Percentiles rank a stretch among this genome's conserved stretches.
These are phyloP conservation scores for Callipepla californica DNA, from an alignment of 2,113 vertebrate species.

Conservation along the genomic window DNA sequence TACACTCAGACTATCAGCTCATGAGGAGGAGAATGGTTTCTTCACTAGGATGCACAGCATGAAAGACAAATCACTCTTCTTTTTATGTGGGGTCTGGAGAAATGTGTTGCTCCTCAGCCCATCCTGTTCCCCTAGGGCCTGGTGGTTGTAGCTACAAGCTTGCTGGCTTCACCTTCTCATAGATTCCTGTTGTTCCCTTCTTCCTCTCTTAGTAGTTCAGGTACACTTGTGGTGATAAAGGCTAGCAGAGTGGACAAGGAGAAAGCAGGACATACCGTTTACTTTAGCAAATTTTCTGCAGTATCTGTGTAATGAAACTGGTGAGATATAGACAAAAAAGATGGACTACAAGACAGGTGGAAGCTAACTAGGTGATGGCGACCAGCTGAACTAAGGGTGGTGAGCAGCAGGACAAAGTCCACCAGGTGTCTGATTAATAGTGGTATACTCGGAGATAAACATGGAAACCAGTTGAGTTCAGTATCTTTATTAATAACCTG, in stretches of 20 bases:
- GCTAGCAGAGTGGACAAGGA: not conserved
- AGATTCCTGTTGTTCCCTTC: not conserved
- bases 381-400: not conserved
- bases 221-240: not conserved
- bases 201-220: not conserved
- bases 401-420: not conserved
- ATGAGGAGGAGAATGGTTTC: not conserved
- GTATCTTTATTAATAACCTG: not conserved
- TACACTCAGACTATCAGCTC: not conserved
- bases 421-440: not conserved
- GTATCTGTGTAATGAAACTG: not conserved
- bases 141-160: rapidly evolving
- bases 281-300: not conserved
- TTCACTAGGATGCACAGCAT: not conserved
- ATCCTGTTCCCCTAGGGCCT: not conserved
- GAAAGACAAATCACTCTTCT: not conserved
- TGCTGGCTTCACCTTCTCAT: not conserved
- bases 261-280: not conserved
- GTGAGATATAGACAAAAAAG: not conserved
- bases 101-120: rapidly evolving
- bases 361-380: not conserved
- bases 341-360: not conserved
- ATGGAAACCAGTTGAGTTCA: not conserved
- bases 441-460: not conserved
- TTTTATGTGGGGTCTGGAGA: not conserved